Evolutionary conservation across 2,113 vertebrate genomes (phyloP).

Genomic region (Leptosomus discolor): DNA sequence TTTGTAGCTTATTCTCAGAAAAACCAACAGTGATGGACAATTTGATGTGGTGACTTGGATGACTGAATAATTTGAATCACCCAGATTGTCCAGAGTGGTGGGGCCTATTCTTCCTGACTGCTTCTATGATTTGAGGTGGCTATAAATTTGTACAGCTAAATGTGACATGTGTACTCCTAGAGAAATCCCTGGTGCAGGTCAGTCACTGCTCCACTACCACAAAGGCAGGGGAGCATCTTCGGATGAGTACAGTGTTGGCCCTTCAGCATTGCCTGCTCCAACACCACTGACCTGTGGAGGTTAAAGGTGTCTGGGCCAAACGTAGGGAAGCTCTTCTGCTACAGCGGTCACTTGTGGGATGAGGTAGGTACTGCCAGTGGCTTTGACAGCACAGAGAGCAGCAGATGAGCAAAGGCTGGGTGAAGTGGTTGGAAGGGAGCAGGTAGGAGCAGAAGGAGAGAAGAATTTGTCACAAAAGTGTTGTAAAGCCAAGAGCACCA

Average conservation of each 20-base stretch:
- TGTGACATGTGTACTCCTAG: not conserved
- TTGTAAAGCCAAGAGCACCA: not conserved
- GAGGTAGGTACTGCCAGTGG: not conserved
- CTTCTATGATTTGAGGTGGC: not conserved
- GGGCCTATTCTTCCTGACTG: not conserved
- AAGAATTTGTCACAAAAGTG: not conserved
- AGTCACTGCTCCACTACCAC: not conserved
- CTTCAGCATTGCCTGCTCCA: not conserved
- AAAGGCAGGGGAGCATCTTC: not conserved
- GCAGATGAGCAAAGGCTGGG: not conserved
- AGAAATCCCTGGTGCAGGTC: not conserved
- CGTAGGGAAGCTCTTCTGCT: not conserved
- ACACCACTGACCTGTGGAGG: not conserved
- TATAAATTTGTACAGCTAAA: not conserved
- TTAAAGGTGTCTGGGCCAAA: not conserved
- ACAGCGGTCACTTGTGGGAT: rapidly evolving
- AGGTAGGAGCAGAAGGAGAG: not conserved
- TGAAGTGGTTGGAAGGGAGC: not conserved
- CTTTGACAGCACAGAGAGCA: not conserved
- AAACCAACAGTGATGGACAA: not conserved
- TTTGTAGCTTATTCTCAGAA: not conserved
- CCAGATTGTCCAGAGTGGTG: not conserved
- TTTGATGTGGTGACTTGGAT: not conserved
- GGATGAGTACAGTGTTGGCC: not conserved
- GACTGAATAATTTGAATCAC: not conserved